Conservation (phyloP, 92 coral and sea anemone genomes). For the Plumapathes pennacea region DNA sequence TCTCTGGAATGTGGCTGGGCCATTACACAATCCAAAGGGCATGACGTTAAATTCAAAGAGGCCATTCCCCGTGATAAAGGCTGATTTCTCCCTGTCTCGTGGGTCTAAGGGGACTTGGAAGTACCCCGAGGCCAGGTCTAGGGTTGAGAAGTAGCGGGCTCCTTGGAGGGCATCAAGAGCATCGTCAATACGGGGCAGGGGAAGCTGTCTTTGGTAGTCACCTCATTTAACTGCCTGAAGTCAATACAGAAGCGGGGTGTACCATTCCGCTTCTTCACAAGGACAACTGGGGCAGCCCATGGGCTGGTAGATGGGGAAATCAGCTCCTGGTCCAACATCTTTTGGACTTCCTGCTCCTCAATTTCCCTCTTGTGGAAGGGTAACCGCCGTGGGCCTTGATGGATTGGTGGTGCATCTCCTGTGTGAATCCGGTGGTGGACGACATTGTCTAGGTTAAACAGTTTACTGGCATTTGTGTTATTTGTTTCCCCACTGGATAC, state of each 20-base stretch:
- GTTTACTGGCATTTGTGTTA: no score
- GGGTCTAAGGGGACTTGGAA: constrained; percentile 34
- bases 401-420: no score
- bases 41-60: constrained; percentile 47
- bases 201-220: constrained; percentile 7
- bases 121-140: constrained; percentile 25
- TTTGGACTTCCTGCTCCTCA: constrained; percentile 3
- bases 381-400: no score
- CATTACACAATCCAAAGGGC: constrained; percentile 42
- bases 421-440: no score
- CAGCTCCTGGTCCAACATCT: constrained; percentile 3
- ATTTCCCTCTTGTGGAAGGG: no score
- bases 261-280: constrained; percentile 39
- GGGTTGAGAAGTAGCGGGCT: constrained; percentile 28
- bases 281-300: constrained; percentile 44
- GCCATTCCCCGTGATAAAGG: constrained; percentile 35
- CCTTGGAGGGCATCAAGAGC: constrained; percentile 38
- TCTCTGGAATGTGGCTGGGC: constrained; percentile 58
- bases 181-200: constrained; percentile 32
- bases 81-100: constrained; percentile 36
- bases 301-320: constrained; percentile 10
- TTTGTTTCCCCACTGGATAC: no score
- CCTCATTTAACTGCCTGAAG: constrained; percentile 23
- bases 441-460: no score
- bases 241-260: constrained; percentile 46